These are phyloP conservation scores for Anarsia innoxiella DNA, from an alignment of 2,888 invertebrate genomes.

Conservation along the genomic window DNA sequence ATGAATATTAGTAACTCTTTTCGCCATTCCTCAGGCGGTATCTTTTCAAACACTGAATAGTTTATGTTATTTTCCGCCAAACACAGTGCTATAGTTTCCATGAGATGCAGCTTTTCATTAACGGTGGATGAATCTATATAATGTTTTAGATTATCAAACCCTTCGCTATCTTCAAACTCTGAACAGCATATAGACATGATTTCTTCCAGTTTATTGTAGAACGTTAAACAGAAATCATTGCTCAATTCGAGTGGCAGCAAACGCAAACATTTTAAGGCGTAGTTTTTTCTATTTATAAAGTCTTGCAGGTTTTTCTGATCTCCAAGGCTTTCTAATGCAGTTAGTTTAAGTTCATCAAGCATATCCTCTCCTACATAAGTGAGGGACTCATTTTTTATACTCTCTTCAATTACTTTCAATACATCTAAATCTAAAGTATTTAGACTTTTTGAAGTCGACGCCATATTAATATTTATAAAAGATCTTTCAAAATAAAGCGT, in stretches of 20 bases:
- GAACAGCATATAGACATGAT: neutral
- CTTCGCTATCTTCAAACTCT: neutral
- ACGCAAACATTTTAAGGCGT: neutral
- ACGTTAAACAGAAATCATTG: neutral
- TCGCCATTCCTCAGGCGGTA: neutral
- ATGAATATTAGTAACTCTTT: neutral
- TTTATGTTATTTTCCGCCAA: neutral
- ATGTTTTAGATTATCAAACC: neutral
- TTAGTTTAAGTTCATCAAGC: too few species aligned
- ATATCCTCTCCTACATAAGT: too few species aligned
- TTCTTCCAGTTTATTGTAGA: neutral
- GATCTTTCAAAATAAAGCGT: too few species aligned
- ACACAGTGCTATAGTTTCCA: neutral
- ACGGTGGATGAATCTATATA: neutral
- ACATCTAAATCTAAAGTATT: too few species aligned
- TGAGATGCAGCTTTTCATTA: neutral
- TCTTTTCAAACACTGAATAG: neutral
- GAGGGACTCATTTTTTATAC: too few species aligned
- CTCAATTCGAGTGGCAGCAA: neutral
- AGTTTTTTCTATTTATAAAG: neutral
- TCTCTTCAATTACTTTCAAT: too few species aligned
- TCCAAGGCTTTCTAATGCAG: neutral
- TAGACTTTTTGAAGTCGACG: too few species aligned
- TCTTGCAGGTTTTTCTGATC: too few species aligned
- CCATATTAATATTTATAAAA: too few species aligned